phyloP scores from a whole-genome alignment of 2,113 vertebrate genomes.

The Parus major region DNA sequence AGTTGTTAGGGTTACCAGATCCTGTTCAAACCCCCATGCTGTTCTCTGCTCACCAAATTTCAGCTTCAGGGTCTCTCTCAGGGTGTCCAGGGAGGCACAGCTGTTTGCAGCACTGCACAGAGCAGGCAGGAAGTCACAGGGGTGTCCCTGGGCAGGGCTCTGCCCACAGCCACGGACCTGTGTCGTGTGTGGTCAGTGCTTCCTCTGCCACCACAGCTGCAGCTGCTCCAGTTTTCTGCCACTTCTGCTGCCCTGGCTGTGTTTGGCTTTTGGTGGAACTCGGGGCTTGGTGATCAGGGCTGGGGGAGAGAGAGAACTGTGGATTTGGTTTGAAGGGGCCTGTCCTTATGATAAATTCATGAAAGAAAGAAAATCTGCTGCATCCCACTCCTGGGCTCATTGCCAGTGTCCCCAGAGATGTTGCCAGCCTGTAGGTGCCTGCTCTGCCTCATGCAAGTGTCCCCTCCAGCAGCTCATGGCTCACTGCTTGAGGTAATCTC shows the following conservation, averaged over 20 bases:
- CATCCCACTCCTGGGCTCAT: not conserved
- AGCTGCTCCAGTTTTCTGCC: not conserved
- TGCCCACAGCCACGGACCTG: not conserved
- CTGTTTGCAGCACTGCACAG: not conserved
- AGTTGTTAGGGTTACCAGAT: not conserved
- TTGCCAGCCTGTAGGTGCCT: fast-evolving
- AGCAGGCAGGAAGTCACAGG: not conserved
- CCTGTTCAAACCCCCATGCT: fast-evolving
- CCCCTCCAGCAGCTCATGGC: not conserved
- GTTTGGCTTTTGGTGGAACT: not conserved
- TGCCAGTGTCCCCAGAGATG: not conserved
- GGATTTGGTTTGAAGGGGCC: not conserved
- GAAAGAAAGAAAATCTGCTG: not conserved
- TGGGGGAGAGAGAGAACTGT: not conserved
- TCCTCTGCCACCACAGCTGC: not conserved
- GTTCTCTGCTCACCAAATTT: not conserved
- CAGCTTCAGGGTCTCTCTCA: not conserved
- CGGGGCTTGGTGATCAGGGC: too few species aligned
- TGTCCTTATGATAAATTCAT: not conserved
- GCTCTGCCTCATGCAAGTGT: fast-evolving
- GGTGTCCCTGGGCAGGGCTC: not conserved
- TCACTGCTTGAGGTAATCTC: not conserved
- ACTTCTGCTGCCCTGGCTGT: not conserved
- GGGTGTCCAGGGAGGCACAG: not conserved
- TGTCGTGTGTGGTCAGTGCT: not conserved